Base-by-base conservation (phyloP, 1,140 invertebrate genomes). In the Arctopsyche grandis region DNA sequence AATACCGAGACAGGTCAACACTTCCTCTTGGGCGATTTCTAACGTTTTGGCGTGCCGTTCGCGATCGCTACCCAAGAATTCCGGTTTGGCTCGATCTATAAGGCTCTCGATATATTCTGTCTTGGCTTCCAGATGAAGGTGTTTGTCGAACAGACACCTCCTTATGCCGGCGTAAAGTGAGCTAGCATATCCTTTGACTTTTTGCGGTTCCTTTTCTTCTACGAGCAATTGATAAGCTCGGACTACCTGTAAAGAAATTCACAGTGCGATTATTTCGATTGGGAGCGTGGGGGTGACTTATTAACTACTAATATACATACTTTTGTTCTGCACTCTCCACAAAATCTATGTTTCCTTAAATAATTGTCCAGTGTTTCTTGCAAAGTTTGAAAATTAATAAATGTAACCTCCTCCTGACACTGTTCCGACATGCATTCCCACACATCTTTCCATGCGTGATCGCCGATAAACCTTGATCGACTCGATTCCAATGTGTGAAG, bases 11-110 rank as follows among this genome's bases (percentile, higher is more conserved):
- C 96, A 98, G 0, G 95, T 97, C 74, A 98, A 89, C 58, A 98
- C 96, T 89, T 98, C 96, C 87, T 98, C 96, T 88, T 98, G 97
- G 83, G 96, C 97, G 83, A 97, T 96, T 89, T 98, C 96, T 80
- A 98, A 86, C 9, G 96, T 98, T 88, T 98, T 98, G 0, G 96
- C 97, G 87, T 98, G 96, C 71, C 96, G 90, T 86, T 98, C 97
- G 75, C 96, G 91, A 81, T 93, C 89, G 82, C 92, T 94, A 81
- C 94, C 95, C 81, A 96, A 91, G 7, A 96, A 87, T 86, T 96
- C 95, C n/a, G 96, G 95, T 86, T 97, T 96, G 43, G 95, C 96
- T 79, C 95, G 90, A 26, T 92, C 92, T 83, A 98, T 96, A n/a
- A 98, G 89, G 80, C 93, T 92, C 80, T 92, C 92, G 82, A 98